Evolutionary conservation across 2,797 vertebrate genomes (phyloP), one percentile per base, ranked within the genome.

Genomic region (Rhyacichthys aspro): DNA sequence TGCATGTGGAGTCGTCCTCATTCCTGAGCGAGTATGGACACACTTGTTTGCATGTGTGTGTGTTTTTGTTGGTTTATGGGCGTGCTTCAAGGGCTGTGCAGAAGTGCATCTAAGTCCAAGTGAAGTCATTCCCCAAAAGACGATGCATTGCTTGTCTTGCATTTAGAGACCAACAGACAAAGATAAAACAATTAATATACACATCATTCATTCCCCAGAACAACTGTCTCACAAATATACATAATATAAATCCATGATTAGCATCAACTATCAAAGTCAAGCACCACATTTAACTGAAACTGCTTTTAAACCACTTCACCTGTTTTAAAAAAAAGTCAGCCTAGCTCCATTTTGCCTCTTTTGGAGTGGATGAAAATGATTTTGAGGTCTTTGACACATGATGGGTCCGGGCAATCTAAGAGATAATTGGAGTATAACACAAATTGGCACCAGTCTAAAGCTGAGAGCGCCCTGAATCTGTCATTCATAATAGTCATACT

Each of bases 11-110:
- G 55, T 46, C 43, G 32, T 28, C 72, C 74, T 86, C 82, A 88
- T 89, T 86, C 82, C 83, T 74, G 69, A 75, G 79, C 65, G 34
- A 54, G 74, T 78, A 72, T 47, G 58, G 57, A 81, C 81, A 74
- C 82, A 81, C 70, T 74, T 81, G 73, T 76, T 58, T 8, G 43
- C 43, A 44, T 43, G 52, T 53, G 43, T 61, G 55, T 16, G 15
- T 39, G 54, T 62, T 46, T n/a, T 18, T 69, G 63, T 71, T 41
- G 36, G 55, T 65, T 19, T 59, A 55, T 42, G 11, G 55, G 47
- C 61, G 48, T 39, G 9, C 53, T 50, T 32, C 8, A 44, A 41
- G 33, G 49, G 16, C 32, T 1, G 32, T 59, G 68, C 75, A 57
- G 62, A 56, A 56, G 57, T 49, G 32, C 16, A 59, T 54, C 53